Percentiles rank a stretch among this genome's conserved stretches.
These are phyloP conservation scores for Paracyclopina nana DNA, from an alignment of 1,140 invertebrate genomes.

Conservation along the genomic window DNA sequence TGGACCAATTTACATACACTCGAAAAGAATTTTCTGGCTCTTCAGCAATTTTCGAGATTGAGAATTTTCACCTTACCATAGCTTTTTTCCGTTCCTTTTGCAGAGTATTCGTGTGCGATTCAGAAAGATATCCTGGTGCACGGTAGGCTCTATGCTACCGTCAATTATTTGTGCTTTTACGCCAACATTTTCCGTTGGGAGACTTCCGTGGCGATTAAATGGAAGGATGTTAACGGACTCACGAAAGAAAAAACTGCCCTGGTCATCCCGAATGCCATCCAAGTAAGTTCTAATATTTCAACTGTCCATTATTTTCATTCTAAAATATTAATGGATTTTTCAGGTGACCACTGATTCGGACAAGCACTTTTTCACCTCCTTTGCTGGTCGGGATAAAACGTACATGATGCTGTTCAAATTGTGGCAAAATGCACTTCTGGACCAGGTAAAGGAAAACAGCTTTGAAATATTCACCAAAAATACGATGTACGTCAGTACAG, in stretches of 20 bases:
- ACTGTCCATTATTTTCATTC: too few species aligned
- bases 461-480: too few species aligned
- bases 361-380: conserved; percentile 81
- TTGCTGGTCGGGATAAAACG: conserved; percentile 71
- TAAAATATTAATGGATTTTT: too few species aligned
- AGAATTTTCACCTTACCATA: too few species aligned
- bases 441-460: too few species aligned
- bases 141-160: conserved; percentile 72
- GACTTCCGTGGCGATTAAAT: conserved; percentile 49
- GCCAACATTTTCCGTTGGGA: conserved; percentile 90
- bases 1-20: too few species aligned
- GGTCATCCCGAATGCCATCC: conserved; percentile 85
- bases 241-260: conserved; percentile 80
- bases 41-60: too few species aligned
- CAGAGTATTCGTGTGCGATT: conserved; percentile 89
- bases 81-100: conserved; percentile 22
- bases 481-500: too few species aligned
- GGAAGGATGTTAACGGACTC: conserved; percentile 73
- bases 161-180: conserved; percentile 84
- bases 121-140: conserved; percentile 82
- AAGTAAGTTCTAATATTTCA: too few species aligned
- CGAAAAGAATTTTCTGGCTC: too few species aligned
- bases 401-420: conserved; percentile 83
- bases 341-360: conserved; percentile 49
- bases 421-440: conserved; percentile 85